Evolutionary conservation across 2,797 vertebrate genomes (phyloP).

Genomic region (Apogon hyalosoma): DNA sequence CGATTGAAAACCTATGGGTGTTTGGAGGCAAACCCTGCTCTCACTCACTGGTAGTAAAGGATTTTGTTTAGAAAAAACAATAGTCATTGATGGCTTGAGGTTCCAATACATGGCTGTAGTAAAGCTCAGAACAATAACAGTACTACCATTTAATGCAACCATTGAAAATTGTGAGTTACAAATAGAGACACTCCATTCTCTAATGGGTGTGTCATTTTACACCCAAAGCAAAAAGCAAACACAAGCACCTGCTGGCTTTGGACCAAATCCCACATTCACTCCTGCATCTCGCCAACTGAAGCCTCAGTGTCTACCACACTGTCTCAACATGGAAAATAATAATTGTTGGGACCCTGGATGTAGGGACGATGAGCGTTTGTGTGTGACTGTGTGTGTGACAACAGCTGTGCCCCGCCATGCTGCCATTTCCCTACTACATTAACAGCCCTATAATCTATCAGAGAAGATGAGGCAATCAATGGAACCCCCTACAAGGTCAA

Average conservation of each 20-base stretch:
- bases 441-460: conserved; percentile 99
- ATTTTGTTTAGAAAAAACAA: too few species aligned
- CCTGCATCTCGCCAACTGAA: conserved; percentile 18
- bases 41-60: too few species aligned
- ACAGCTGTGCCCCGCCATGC: conserved; percentile 80
- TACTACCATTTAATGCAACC: background rate
- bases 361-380: conserved; percentile 28
- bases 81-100: too few species aligned
- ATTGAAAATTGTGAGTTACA: background rate
- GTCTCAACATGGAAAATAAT: conserved; percentile 61
- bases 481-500: conserved; percentile 95
- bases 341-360: conserved; percentile 54
- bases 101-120: background rate
- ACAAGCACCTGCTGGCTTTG: conserved; percentile 66
- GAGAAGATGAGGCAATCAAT: conserved; percentile 99
- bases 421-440: conserved; percentile 98
- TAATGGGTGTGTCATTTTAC: background rate
- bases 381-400: conserved; percentile 47
- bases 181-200: background rate
- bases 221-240: conserved; percentile 32
- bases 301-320: conserved; percentile 29
- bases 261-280: conserved; percentile 58
- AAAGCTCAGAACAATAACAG: background rate
- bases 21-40: too few species aligned
- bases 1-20: too few species aligned